Evolutionary conservation across 2,888 invertebrate genomes (phyloP), one percentile per base, ranked within the genome.

Genomic region (Sphaerophoria rueppellii): DNA sequence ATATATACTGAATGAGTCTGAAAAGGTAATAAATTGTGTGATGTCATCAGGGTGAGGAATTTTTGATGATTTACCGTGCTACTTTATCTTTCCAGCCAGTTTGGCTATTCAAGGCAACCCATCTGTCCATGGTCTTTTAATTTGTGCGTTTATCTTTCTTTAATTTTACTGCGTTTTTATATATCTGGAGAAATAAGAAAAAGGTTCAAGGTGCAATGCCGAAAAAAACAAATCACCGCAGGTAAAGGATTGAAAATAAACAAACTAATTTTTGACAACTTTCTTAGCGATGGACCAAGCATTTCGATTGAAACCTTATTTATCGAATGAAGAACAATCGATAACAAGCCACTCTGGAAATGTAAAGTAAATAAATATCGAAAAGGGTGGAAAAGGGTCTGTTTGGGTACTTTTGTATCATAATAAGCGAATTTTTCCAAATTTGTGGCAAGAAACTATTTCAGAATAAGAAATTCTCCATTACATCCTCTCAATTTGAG

Each of bases 1-100:
- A 96, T 32, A 95, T 94, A 92, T 98, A 98, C 91, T 98, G 98
- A 37, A 96, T 91, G 75, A 97, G 93, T 89, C 98, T 97, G 91
- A n/a, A 37, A 43, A 9, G 9, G 34, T 11, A 50, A 6, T 11
- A 12, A 24, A 43, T 32, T 61, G 32, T 24, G 34, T n/a, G 40
- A 77, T 69, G 70, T 70, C 63, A 74, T 76, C 61, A 69, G 58
- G 35, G 4, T 32, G 5, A 54, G 16, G 69, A 70, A 58, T 72
- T 40, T 37, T 34, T 2, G 24, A 24, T 43, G 35, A 40, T 65
- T 87, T 88, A 91, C 91, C 91, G 89, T 7, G 92, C 92, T 7
- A 91, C 88, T 89, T 92, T 92, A 87, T 92, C 92, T 46, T 90
- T 89, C 11, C 92, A 91, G 0, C 89, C 89, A 4, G 90, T 90